Base-by-base conservation (phyloP, 2,797 vertebrate species). In the Amphiprion clarkii region DNA sequence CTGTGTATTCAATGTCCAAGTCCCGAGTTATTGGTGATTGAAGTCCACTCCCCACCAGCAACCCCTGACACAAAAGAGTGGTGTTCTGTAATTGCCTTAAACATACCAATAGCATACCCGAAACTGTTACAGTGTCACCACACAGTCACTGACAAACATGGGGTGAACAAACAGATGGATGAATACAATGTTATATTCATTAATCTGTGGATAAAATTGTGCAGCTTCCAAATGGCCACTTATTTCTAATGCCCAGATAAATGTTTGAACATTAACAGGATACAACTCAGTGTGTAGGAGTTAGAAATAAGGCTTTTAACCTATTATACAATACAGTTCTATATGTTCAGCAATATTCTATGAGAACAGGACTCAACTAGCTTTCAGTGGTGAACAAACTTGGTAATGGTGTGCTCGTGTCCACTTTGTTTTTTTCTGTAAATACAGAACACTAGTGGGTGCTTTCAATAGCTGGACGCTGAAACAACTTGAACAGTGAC, bases 231-330 rank as follows among this genome's bases (percentile, higher is more conserved):
- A 52, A 58, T 19, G 29, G 39, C 23, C 39, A 31, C 44, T 56
- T 57, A 16, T 67, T 51, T 69, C 46, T 31, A 31, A 67, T 58
- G 27, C 46, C 69, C 57, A 56, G n/a, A 5, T 68, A 42, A 80
- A 59, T 64, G 57, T 53, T 19, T 39, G 60, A 33, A 29, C 49
- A 48, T 79, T 39, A 44, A 31, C 21, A 57, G 44, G 59, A 63
- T 7, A 48, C 19, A 25, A 17, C 53, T 71, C 55, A 53, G 1
- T 12, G 17, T 52, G 72, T 71, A 39, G 61, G 71, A 71, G 61
- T 29, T 21, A 12, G 48, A 23, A 53, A 17, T 48, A 27, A 48
- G 73, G 62, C 53, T 61, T 48, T 33, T 17, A 21, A 29, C 9
- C 6, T 46, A 42, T 56, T 76, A 70, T 10, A 54, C 16, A 44